Percentiles rank a stretch among this genome's conserved stretches.
Evolutionary conservation across 2,797 vertebrate species (phyloP).

Genomic region (Catostomus latipinnis): DNA sequence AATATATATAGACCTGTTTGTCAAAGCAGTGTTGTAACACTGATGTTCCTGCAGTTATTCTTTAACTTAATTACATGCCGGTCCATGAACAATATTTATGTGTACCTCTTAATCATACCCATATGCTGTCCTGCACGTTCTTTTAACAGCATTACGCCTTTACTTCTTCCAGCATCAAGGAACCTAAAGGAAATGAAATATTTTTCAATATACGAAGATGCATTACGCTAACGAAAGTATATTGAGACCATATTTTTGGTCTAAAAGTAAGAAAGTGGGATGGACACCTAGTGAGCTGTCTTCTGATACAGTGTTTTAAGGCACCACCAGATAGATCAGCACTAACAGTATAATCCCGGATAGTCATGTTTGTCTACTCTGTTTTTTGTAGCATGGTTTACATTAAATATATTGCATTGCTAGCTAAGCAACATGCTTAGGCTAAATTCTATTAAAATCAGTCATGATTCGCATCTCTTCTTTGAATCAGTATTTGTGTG

Average conservation of each 20-base stretch:
- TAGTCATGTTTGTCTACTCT: too few species aligned
- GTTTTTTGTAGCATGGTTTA: too few species aligned
- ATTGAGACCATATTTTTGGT: constrained; percentile 47
- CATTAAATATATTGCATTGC: too few species aligned
- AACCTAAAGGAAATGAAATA: constrained; percentile 33
- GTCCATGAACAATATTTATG: constrained; percentile 56
- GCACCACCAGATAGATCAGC: too few species aligned
- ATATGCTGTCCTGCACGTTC: constrained; percentile 27
- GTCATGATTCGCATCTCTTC: too few species aligned
- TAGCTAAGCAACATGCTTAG: too few species aligned
- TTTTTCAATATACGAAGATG: constrained; percentile 47
- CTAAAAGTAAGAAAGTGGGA: constrained; percentile 1
- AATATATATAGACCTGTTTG: constrained; percentile 30
- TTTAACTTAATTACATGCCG: constrained; percentile 53
- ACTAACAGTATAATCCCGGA: too few species aligned
- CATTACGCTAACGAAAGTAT: constrained; percentile 21
- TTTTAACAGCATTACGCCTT: constrained; percentile 3
- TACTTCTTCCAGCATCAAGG: constrained; percentile 35
- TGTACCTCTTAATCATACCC: constrained; percentile 37
- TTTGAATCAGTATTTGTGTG: too few species aligned
- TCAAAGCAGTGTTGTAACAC: constrained; percentile 15
- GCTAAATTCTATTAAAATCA: too few species aligned
- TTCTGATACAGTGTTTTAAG: background rate
- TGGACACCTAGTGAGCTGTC: background rate
- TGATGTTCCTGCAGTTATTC: constrained; percentile 53